phyloP scores from a whole-genome alignment of 2,113 vertebrate species.

The Romanogobio albipinnatus region DNA sequence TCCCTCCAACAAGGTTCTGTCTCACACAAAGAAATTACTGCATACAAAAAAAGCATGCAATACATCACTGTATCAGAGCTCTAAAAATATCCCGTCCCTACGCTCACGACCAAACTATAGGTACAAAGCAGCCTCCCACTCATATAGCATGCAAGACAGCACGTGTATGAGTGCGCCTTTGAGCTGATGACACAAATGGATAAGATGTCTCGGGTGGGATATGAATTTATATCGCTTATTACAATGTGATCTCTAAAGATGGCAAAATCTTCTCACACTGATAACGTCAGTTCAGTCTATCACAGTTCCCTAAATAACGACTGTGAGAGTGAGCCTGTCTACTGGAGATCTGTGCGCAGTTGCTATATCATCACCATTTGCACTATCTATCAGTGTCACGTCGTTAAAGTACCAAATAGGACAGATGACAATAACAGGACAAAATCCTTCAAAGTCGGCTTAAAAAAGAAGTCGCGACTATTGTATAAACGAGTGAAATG shows the following conservation, averaged over 20 bases:
- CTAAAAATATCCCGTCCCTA: slow-evolving; percentile 41
- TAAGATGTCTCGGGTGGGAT: neutral
- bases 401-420: neutral
- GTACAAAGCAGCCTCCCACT: slow-evolving; percentile 1
- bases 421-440: neutral
- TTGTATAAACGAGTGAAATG: no score
- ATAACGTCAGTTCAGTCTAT: neutral
- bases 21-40: slow-evolving; percentile 13
- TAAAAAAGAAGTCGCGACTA: no score
- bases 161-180: neutral
- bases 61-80: slow-evolving; percentile 49
- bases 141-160: neutral
- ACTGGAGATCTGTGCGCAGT: neutral
- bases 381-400: neutral
- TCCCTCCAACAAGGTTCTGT: neutral
- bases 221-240: slow-evolving; percentile 22
- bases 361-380: neutral
- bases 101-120: slow-evolving; percentile 29
- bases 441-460: neutral
- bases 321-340: neutral
- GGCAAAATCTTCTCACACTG: neutral
- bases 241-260: slow-evolving; percentile 26
- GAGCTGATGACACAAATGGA: neutral
- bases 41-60: slow-evolving; percentile 34
- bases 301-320: neutral